Base-by-base conservation (phyloP, 92 coral and sea anemone species). In the Zoanthus sansibaricus region DNA sequence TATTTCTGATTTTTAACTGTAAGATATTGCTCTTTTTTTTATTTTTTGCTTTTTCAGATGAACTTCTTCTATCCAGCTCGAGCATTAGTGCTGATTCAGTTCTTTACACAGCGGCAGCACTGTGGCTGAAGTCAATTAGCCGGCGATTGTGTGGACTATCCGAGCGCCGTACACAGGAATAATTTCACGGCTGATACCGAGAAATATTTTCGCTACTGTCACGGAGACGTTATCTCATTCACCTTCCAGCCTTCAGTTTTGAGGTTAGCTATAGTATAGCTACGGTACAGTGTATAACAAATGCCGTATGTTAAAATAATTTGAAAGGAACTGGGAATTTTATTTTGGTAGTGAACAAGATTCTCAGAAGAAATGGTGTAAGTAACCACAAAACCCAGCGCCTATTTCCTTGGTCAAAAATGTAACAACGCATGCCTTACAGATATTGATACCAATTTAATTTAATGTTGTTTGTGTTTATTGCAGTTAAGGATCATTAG, bases 131-230 rank as follows among this genome's bases (percentile, higher is more conserved):
- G 6, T 68, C 55, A 12, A 68, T 83, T 20, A 68, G 25, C 55
- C 54, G 54, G 30, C 72, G 87, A 47, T 51, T 83, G 59, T 54
- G 44, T 44, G 87, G 87, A 78, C 87, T 42, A 75, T 83, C 30
- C 72, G 87, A 47, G 54, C 76, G 44, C 87, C 87, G 17, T 83
- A 83, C 87, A 61, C 51, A 68, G 87, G 76, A 58, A 83, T 6
- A 20, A 42, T 83, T 14, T 69, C 52, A 9, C 70, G 87, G 78
- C 62, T 69, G n/a, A 83, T 83, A 18, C 87, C 87, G 3, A 42
- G 47, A 21, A 78, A 17, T 59, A 16, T 83, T 15, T 69, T 83
- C 42, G 61, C 72, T 20, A 44, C 72, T 45, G 87, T 18, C 20
- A 17, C 49, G 20, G 78, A 69, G 73, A 69, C 32, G 73, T 69